Evolutionary conservation across 2,797 vertebrate species (phyloP), one percentile per base, ranked within the genome.

Genomic region (Parauchenoglanis ngamensis): DNA sequence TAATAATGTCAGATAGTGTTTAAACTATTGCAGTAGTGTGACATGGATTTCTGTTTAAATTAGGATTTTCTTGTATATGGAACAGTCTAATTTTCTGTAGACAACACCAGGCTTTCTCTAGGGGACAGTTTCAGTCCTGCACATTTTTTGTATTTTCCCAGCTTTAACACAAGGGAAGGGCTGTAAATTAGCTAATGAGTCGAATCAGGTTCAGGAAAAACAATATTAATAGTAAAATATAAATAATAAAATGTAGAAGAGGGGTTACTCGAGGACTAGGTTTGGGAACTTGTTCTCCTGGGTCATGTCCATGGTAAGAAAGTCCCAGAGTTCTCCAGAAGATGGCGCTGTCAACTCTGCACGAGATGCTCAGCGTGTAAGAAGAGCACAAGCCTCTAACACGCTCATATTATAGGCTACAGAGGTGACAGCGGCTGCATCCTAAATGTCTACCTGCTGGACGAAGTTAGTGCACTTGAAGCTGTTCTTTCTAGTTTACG

Each of bases 291-390:
- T 59, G 0, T 31, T 52, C 28, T 35, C 5, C 4, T 57, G 54
- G 57, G 57, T 35, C 57, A 13, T 59, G 77, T 23, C 5, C 4
- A 57, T 56, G 76, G 7, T 10, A 23, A 25, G 56, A 54, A 70
- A 10, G 46, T 92, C 81, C 90, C 85, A 78, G 87, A 86, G 85
- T 89, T 91, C 85, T 89, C 95, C 94, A 81, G 91, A 83, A 95
- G 94, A 90, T 94, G 94, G 94, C 93, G 92, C 83, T 83, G 63
- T 89, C 76, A 65, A 83, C 59, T 68, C 85, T 82, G 89, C 90
- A 83, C 89, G 90, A 57, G 63, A 19, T 46, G 4, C 40, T 25
- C 13, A 31, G 35, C 25, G 77, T 77, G 28, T n/a, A 86, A 89
- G 87, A 68, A 23, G 61, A 75, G 57, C 76, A 72, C 21, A 65